Evolutionary conservation across 2,113 vertebrate species (phyloP).

Genomic region (Isichthys henryi): DNA sequence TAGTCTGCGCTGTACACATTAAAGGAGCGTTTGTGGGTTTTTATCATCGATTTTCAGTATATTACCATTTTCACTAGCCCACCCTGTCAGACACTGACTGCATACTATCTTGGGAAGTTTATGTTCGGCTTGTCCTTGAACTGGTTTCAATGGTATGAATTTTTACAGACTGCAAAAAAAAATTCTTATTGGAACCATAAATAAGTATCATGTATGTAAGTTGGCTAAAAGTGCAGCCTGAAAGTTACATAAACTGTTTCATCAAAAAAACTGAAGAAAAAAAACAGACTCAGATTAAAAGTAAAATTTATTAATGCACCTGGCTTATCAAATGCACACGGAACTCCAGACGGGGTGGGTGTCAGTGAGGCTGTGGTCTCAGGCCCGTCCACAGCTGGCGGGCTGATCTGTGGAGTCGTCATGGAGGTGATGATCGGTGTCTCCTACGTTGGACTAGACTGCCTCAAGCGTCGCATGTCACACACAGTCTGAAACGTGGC

Average conservation of each 20-base stretch:
- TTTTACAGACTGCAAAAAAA: not conserved
- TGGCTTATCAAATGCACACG: not conserved
- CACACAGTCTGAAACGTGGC: not conserved
- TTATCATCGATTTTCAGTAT: not conserved
- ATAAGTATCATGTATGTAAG: not conserved
- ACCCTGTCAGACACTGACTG: not conserved
- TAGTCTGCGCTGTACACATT: not conserved
- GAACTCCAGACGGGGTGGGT: not conserved
- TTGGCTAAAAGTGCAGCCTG: not conserved
- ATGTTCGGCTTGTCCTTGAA: not conserved
- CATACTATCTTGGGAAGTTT: not conserved
- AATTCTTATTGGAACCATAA: not conserved
- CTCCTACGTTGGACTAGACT: not conserved
- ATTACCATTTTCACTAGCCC: not conserved
- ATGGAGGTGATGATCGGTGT: not conserved
- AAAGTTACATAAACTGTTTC: not conserved
- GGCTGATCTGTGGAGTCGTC: not conserved
- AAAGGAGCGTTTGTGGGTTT: not conserved
- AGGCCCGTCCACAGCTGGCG: not conserved
- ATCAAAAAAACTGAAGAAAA: not conserved
- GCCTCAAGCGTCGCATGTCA: not conserved
- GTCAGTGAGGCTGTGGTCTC: not conserved
- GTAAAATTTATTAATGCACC: conserved; percentile 8
- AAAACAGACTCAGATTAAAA: not conserved
- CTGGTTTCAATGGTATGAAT: not conserved